Base-by-base conservation (phyloP, 2,797 vertebrate genomes). In the Mus caroli region DNA sequence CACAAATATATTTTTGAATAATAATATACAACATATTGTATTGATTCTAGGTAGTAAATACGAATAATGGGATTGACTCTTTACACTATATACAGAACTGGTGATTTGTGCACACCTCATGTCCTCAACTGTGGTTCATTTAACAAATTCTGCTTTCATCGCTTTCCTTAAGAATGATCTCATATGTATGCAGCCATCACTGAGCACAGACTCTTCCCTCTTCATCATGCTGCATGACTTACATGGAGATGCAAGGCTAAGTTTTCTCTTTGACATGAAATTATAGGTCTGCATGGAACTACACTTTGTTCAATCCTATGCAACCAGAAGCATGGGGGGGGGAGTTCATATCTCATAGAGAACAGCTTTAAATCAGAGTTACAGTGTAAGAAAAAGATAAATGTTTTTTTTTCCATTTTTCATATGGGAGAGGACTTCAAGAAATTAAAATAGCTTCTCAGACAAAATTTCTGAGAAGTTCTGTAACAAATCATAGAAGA, bases 381-480 rank as follows among this genome's bases (percentile, higher is more conserved):
- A 92, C 40, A 95, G 31, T 85, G 28, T n/a, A 92, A 50, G 26
- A 62, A 82, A 77, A 78, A 94, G 89, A 91, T 46, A 82, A 93
- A 94, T 90, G 31, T n/a, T n/a, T n/a, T 40, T 88, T 95, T 93
- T 31, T 88, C 31, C 58, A 80, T 80, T 19, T 58, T 78, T 96
- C 20, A 82, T 34, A 11, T 73, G n/a, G 28, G 71, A 92, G 88
- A 87, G 43, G 90, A 82, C 79, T 86, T 94, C n/a, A 56, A 96
- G 73, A 96, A 96, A 94, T 75, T 88, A 94, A 96, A 85, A 85
- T 58, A 90, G 24, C 37, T 92, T 95, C 31, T 54, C 7, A 69
- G 82, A 75, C 64, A 92, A 93, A 94, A 96, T 84, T 95, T 88
- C 60, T 69, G 54, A 95, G 95, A 93, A 90, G 26, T 13, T 37